These are phyloP conservation scores for Metopia argyrocephala DNA, from an alignment of 2,888 invertebrate genomes.

Conservation along the genomic window DNA sequence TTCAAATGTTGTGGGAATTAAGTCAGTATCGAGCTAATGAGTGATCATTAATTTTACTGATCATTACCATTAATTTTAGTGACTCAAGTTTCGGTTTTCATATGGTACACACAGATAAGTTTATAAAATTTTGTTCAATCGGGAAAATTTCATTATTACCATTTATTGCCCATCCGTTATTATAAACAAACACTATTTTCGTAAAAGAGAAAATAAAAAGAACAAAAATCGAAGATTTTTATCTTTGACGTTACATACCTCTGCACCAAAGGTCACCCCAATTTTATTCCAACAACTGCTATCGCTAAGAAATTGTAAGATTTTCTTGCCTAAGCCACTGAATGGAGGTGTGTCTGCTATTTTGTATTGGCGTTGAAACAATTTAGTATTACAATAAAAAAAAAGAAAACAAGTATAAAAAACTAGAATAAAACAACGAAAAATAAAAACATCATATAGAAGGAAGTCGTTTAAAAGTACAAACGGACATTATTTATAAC, in stretches of 20 bases:
- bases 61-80: no score
- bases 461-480: constrained; percentile 78
- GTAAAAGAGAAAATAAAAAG: constrained; percentile 62
- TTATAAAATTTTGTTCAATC: no score
- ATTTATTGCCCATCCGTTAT: no score
- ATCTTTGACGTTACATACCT: constrained; percentile 72
- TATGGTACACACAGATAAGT: no score
- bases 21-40: no score
- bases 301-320: neutral
- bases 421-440: constrained; percentile 48
- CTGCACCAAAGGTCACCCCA: constrained; percentile 20
- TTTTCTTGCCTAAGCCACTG: neutral
- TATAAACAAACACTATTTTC: no score
- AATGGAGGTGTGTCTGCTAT: constrained; percentile 72
- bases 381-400: constrained; percentile 69
- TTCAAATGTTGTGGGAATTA: no score
- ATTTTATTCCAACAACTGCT: no score
- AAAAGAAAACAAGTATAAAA: constrained; percentile 28
- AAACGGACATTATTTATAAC: constrained; percentile 78
- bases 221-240: constrained; percentile 75
- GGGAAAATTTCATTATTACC: no score
- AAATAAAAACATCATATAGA: constrained; percentile 72
- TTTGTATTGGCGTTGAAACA: constrained; percentile 77
- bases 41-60: no score
- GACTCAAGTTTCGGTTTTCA: no score